Evolutionary conservation across 1,140 invertebrate species (phyloP).

Genomic region (Bicyclus anynana): DNA sequence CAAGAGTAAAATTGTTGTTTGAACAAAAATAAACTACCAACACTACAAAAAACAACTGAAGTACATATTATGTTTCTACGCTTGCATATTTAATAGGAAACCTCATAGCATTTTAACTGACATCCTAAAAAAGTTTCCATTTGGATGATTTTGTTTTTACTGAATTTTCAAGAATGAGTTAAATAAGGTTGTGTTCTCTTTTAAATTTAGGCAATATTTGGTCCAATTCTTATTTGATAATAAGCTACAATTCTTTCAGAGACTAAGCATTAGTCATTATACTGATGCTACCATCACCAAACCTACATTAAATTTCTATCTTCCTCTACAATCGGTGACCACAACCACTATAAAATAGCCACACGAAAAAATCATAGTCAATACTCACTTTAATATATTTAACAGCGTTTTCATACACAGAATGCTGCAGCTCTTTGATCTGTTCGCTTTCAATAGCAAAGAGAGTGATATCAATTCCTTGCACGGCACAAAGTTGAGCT

Average conservation of each 20-base stretch:
- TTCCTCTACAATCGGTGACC: not conserved
- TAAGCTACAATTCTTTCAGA: not conserved
- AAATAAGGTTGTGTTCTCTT: not conserved
- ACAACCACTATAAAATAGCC: not conserved
- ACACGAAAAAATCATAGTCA: not conserved
- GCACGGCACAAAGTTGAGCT: constrained; percentile 98
- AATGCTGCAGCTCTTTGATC: constrained; percentile 88
- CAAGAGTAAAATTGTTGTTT: not conserved
- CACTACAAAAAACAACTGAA: not conserved
- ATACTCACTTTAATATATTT: constrained; percentile 87
- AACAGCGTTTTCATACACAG: constrained; percentile 93
- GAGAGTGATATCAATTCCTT: constrained; percentile 98
- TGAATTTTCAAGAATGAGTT: not conserved
- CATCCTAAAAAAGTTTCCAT: too few species aligned
- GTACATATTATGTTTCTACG: not conserved
- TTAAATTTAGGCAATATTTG: not conserved
- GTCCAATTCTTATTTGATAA: constrained; percentile 6
- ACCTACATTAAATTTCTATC: not conserved
- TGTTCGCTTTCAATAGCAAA: constrained; percentile 91
- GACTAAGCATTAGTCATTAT: not conserved
- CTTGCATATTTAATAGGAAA: too few species aligned
- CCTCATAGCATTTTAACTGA: too few species aligned
- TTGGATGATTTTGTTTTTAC: too few species aligned
- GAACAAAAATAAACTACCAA: not conserved
- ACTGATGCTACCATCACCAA: not conserved